Conservation (phyloP, 2,888 invertebrate genomes). For the Tenthredo scrophulariae region DNA sequence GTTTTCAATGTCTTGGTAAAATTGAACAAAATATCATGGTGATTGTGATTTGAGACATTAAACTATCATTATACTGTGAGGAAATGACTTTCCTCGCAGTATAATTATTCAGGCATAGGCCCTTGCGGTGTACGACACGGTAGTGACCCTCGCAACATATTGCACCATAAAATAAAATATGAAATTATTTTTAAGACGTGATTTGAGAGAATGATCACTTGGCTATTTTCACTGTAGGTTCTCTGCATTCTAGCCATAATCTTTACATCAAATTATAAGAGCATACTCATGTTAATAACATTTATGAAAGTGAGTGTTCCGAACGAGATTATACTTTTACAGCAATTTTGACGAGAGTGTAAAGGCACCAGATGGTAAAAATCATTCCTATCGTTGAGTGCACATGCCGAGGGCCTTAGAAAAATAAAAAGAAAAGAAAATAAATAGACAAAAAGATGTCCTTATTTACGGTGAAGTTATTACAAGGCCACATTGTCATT, state of each 20-base stretch:
- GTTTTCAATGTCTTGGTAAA: background rate
- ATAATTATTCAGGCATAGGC: background rate
- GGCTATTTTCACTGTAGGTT: background rate
- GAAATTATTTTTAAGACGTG: slow-evolving; percentile 2
- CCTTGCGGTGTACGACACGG: background rate
- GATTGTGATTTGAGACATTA: background rate
- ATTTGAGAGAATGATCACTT: slow-evolving; percentile 7
- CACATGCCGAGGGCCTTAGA: background rate
- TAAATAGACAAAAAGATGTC: background rate
- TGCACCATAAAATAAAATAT: background rate
- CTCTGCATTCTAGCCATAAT: slow-evolving; percentile 13
- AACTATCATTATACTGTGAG: background rate
- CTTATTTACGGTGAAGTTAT: background rate
- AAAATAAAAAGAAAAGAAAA: background rate
- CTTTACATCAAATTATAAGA: slow-evolving; percentile 13
- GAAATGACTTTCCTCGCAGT: background rate
- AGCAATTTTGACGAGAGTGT: slow-evolving; percentile 10
- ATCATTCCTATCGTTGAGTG: slow-evolving; percentile 2
- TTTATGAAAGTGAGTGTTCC: background rate
- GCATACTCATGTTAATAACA: slow-evolving; percentile 24
- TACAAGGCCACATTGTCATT: background rate
- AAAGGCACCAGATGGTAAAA: background rate
- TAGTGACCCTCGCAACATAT: background rate
- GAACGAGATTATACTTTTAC: slow-evolving; percentile 26
- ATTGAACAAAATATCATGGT: background rate